Evolutionary conservation across 2,888 invertebrate species (phyloP), one percentile per base, ranked within the genome.

Genomic region (Panzeria rudis): DNA sequence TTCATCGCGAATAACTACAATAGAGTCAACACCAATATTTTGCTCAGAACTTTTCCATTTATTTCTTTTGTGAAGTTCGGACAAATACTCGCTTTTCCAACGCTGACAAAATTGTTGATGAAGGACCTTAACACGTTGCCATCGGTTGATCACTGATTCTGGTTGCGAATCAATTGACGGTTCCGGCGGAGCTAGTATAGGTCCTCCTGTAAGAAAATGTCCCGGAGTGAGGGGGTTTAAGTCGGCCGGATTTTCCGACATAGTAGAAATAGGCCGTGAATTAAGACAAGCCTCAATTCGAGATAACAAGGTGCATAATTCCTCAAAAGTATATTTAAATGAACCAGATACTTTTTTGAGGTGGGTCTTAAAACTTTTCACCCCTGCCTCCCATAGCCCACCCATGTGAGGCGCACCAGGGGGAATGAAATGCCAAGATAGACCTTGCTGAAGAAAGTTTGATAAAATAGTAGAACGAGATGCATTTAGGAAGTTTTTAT

Each of bases 321-420:
- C 73, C 20, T 73, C 50, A 15, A 73, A 73, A 8, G 73, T 73
- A 15, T 61, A 50, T n/a, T n/a, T n/a, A n/a, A n/a, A n/a, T n/a
- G n/a, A n/a, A n/a, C 32, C 6, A 6, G 32, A 32, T 32, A 32
- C 32, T 32, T 23, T 61, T 73, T 9, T n/a, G 11, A 47, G 6
- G 1, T 6, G 8, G 4, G 32, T 32, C 32, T 32, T 32, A 32
- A 32, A 32, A 32, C 32, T 32, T 32, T 32, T n/a, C n/a, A n/a
- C n/a, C n/a, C n/a, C n/a, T n/a, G n/a, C n/a, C n/a, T n/a, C n/a
- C n/a, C n/a, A n/a, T 5, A 52, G 52, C 23, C 23, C 23, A 52
- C 52, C 52, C 52, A 52, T 52, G 11, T 52, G 52, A 4, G 23
- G 52, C 8, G 23, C 52, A 11, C 52, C 52, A 20, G 52, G 20